Conservation (phyloP, 2,797 vertebrate species). For the Discoglossus pictus region DNA sequence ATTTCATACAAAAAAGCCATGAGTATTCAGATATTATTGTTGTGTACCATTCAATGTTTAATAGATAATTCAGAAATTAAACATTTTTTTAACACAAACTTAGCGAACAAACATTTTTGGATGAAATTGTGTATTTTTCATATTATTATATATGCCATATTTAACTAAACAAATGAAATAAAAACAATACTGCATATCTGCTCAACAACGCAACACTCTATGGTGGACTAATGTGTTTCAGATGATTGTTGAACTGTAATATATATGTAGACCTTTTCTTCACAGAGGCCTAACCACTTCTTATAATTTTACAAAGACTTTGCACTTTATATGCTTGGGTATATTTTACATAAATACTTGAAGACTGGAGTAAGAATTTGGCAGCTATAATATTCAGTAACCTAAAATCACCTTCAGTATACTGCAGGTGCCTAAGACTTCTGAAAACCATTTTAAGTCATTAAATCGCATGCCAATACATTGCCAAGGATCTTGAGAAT, state of each 20-base stretch:
- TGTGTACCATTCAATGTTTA: conserved; percentile 1
- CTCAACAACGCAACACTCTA: background rate
- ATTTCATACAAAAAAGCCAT: conserved; percentile 43
- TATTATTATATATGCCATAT: too few species aligned
- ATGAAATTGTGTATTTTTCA: conserved; percentile 12
- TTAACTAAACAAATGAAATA: background rate
- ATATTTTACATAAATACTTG: conserved; percentile 44
- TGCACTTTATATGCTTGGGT: conserved; percentile 49
- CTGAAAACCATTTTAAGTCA: background rate
- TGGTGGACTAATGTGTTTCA: conserved; percentile 8
- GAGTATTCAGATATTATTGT: conserved; percentile 6
- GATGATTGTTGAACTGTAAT: conserved; percentile 30
- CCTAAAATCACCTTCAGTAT: conserved; percentile 6
- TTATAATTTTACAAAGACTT: conserved; percentile 38
- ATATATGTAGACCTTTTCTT: conserved; percentile 27
- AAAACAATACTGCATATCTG: conserved; percentile 1
- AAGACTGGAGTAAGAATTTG: conserved; percentile 32
- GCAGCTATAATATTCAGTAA: conserved; percentile 30
- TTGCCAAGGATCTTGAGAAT: conserved; percentile 44
- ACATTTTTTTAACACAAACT: conserved; percentile 4
- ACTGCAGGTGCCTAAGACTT: conserved; percentile 33
- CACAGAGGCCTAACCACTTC: conserved; percentile 48
- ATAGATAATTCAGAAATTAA: background rate
- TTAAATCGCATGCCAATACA: conserved; percentile 43
- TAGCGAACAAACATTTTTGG: conserved; percentile 13